phyloP scores from a whole-genome alignment of 2,888 invertebrate species.

The Zaprionus bogoriensis region DNA sequence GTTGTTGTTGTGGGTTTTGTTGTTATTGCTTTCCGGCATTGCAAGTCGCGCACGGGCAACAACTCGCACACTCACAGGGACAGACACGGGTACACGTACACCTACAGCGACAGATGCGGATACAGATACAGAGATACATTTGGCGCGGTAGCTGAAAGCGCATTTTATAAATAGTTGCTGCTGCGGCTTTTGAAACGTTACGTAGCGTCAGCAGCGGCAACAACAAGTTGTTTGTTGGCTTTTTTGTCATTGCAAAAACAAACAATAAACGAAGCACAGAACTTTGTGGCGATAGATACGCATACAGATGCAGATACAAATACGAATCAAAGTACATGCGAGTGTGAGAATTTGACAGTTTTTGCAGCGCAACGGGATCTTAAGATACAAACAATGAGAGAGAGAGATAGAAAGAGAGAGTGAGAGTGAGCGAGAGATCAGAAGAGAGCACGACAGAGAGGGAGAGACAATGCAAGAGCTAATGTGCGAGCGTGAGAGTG shows the following conservation, averaged over 20 bases:
- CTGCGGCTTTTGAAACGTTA: conserved; percentile 50
- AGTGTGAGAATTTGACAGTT: conserved; percentile 35
- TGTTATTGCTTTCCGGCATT: conserved; percentile 70
- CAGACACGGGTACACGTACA: conserved; percentile 16
- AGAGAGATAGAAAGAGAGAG: neutral
- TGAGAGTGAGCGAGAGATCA: conserved; percentile 1
- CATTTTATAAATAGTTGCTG: conserved; percentile 76
- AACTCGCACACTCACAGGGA: conserved; percentile 24
- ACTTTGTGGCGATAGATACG: conserved; percentile 13
- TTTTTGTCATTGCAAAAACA: conserved; percentile 66
- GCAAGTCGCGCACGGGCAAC: conserved; percentile 51
- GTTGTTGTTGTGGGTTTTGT: conserved; percentile 16
- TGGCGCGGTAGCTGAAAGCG: conserved; percentile 60
- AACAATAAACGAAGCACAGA: conserved; percentile 51
- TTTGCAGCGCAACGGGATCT: conserved; percentile 43
- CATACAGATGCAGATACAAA: conserved; percentile 21
- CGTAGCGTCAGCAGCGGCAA: conserved; percentile 42
- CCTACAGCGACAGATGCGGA: conserved; percentile 13
- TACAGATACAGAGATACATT: conserved; percentile 40
- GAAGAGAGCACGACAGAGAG: conserved; percentile 5
- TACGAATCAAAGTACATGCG: neutral
- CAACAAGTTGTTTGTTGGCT: conserved; percentile 60
- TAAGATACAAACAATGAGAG: conserved; percentile 3
- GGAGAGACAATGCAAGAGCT: neutral
- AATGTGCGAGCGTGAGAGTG: conserved; percentile 3